Percentiles rank a stretch among this genome's conserved stretches.
Evolutionary conservation across 2,113 vertebrate genomes (phyloP).

Genomic region (Speoplatyrhinus poulsoni): DNA sequence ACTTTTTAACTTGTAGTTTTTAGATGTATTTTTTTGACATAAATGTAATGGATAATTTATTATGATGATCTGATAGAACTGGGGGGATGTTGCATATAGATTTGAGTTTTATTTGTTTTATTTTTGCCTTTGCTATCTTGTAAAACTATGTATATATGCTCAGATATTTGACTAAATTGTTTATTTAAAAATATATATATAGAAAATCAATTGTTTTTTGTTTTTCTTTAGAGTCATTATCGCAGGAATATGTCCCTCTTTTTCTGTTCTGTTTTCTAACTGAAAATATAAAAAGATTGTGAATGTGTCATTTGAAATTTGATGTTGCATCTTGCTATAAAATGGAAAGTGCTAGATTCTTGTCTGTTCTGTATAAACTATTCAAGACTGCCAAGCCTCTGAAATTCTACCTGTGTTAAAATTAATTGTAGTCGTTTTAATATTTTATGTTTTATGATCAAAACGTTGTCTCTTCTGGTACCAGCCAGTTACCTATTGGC

Average conservation of each 20-base stretch:
- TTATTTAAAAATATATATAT: slow-evolving; percentile 81
- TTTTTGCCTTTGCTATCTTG: slow-evolving; percentile 80
- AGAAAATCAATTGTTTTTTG: slow-evolving; percentile 56
- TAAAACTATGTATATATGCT: slow-evolving; percentile 83
- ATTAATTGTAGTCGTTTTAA: slow-evolving; percentile 80
- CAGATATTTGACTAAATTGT: slow-evolving; percentile 80
- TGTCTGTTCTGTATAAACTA: slow-evolving; percentile 73
- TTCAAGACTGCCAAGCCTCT: slow-evolving; percentile 84
- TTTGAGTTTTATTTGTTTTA: slow-evolving; percentile 43
- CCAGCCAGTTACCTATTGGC: slow-evolving; percentile 68
- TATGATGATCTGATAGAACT: slow-evolving; percentile 75
- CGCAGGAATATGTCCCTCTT: slow-evolving; percentile 77
- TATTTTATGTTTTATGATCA: slow-evolving; percentile 82
- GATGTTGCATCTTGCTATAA: slow-evolving; percentile 84
- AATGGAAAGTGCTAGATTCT: slow-evolving; percentile 71
- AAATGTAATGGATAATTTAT: slow-evolving; percentile 81
- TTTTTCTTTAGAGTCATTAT: slow-evolving; percentile 69
- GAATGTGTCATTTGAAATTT: slow-evolving; percentile 84
- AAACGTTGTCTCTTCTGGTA: slow-evolving; percentile 77
- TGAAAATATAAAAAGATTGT: slow-evolving; percentile 81
- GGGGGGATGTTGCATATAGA: slow-evolving; percentile 77
- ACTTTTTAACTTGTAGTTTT: slow-evolving; percentile 81
- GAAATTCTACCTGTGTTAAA: slow-evolving; percentile 80
- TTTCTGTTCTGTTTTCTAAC: slow-evolving; percentile 78
- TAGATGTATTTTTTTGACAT: slow-evolving; percentile 68